Evolutionary conservation across 2,888 invertebrate species (phyloP), one percentile per base, ranked within the genome.

Genomic region (Horisme vitalbata): DNA sequence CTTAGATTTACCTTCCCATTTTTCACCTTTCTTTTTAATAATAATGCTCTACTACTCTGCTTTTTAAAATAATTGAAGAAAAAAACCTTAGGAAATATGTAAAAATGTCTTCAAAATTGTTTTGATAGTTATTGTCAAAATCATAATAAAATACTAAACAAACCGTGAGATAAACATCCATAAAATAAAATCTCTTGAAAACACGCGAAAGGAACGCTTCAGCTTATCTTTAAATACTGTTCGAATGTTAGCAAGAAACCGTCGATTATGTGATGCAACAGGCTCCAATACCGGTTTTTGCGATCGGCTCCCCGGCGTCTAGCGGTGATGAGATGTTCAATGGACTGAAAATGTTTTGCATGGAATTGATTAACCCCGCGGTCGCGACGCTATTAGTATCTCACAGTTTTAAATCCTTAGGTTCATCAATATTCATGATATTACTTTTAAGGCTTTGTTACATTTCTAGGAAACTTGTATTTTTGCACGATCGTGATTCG

Each of bases 221-320:
- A n/a, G n/a, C n/a, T n/a, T n/a, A n/a, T n/a, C 18, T 18, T 26
- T 36, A 18, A 18, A 20, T 24, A 27, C 36, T 10, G 10, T 27
- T 36, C 11, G 20, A 23, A 24, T 15, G 10, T 41, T 9, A 20
- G 27, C 33, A 10, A 13, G 27, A 41, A 14, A 1, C 13, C 13
- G 13, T 28, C 14, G 12, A 15, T 14, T 10, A 66, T 71, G 64
- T 74, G 71, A 75, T 75, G 77, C 75, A 81, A 79, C 76, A 72
- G 72, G 71, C 66, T 47, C 43, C 44, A 39, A 59, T 77, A 86
- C 87, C 84, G 84, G 86, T 86, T 84, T 70, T 68, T 57, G 59
- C 67, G 65, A 59, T 67, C 68, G 87, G 88, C 88, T 87, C 88
- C 88, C 59, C 71, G 63, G 50, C 71, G 88, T 88, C 88, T 88